Percentiles rank a stretch among this genome's conserved stretches.
Evolutionary conservation across 2,888 invertebrate species (phyloP).

Genomic region (Dryococelus australis): DNA sequence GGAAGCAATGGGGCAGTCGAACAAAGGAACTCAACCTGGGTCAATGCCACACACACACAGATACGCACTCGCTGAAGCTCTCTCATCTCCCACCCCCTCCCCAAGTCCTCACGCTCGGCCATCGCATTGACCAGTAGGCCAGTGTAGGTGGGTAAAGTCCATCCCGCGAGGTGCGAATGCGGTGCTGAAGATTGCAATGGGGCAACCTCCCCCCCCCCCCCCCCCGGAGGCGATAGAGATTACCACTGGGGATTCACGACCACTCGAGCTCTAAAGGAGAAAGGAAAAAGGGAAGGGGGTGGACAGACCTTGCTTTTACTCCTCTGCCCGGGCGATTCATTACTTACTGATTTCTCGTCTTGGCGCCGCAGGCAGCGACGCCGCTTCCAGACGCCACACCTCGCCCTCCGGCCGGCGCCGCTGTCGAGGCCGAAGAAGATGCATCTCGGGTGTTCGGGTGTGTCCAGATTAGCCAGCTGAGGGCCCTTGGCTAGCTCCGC

Average conservation of each 20-base stretch:
- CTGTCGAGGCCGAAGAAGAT: too few relatives aligned
- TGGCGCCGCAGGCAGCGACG: neutral
- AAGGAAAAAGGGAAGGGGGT: too few relatives aligned
- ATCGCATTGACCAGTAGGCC: neutral
- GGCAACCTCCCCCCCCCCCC: too few relatives aligned
- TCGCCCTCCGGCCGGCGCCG: too few relatives aligned
- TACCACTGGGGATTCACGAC: neutral
- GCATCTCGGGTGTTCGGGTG: too few relatives aligned
- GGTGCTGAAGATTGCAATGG: too few relatives aligned
- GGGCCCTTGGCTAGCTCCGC: too few relatives aligned
- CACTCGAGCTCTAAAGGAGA: neutral
- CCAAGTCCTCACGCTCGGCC: neutral
- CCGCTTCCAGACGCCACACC: too few relatives aligned
- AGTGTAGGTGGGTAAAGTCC: neutral
- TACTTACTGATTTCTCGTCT: slow-evolving; percentile 5
- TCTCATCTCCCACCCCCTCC: neutral
- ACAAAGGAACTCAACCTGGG: neutral
- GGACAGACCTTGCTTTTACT: neutral
- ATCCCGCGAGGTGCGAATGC: neutral
- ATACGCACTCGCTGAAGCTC: too few relatives aligned
- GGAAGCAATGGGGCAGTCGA: neutral
- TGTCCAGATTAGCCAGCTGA: too few relatives aligned
- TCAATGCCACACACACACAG: neutral
- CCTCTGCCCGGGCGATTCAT: neutral
- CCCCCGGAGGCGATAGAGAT: too few relatives aligned